phyloP scores from a whole-genome alignment of 2,113 vertebrate genomes.

The Callaeas wilsoni region DNA sequence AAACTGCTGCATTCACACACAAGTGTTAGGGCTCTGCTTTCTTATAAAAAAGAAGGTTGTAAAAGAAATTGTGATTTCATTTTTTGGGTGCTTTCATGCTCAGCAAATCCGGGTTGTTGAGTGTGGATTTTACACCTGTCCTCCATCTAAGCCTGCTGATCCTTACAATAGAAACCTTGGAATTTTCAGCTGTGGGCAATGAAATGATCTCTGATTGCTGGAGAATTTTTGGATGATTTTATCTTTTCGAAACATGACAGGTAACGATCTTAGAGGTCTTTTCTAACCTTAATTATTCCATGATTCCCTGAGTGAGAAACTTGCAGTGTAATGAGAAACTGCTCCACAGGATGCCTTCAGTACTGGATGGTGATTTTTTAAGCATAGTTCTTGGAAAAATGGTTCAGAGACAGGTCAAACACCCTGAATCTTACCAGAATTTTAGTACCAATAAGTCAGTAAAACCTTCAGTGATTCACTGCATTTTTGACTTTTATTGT shows the following conservation, averaged over 20 bases:
- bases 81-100: background rate
- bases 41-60: background rate
- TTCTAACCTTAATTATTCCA: background rate
- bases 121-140: background rate
- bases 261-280: rapidly evolving
- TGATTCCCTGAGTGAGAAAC: background rate
- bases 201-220: background rate
- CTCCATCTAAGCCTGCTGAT: background rate
- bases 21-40: background rate
- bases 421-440: background rate
- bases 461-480: background rate
- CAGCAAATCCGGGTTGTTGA: background rate
- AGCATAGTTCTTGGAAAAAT: background rate
- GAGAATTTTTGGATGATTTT: background rate
- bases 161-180: background rate
- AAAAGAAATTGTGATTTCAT: background rate
- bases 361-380: background rate
- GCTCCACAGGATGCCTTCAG: rapidly evolving
- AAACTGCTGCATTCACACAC: background rate
- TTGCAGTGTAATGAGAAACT: background rate
- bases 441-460: background rate
- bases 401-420: background rate
- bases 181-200: background rate
- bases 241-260: background rate
- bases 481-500: background rate